Percentiles rank a stretch among this genome's conserved stretches.
phyloP scores from a whole-genome alignment of 2,888 invertebrate species.

The Machimus atricapillus region DNA sequence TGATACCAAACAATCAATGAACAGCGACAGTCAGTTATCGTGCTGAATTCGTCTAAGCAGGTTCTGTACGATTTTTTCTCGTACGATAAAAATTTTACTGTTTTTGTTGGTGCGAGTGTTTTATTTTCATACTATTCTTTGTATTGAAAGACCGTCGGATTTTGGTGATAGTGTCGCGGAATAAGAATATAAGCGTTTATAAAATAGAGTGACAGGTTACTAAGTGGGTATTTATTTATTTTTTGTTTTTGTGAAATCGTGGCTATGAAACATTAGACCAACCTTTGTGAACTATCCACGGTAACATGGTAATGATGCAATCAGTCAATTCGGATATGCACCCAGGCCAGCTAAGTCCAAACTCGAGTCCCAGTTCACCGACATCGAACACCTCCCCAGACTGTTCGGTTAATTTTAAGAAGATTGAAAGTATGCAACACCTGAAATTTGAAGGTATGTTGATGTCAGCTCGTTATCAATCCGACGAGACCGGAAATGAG shows the following conservation, averaged over 20 bases:
- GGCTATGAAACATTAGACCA: background rate
- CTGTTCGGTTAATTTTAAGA: slow-evolving; percentile 33
- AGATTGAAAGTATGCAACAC: slow-evolving; percentile 44
- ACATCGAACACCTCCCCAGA: slow-evolving; percentile 59
- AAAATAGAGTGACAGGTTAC: background rate
- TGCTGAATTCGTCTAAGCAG: slow-evolving; percentile 46
- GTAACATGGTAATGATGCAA: slow-evolving; percentile 62
- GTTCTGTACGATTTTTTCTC: slow-evolving; percentile 39
- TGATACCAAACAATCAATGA: slow-evolving; percentile 24
- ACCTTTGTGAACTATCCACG: background rate
- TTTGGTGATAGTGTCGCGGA: background rate
- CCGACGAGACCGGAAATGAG: background rate
- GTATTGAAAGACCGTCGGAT: background rate
- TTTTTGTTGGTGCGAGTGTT: background rate
- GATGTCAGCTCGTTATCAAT: slow-evolving; percentile 40
- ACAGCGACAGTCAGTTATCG: slow-evolving; percentile 46
- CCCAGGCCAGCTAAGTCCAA: slow-evolving; percentile 59
- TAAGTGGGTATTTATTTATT: background rate
- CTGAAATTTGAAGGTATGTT: slow-evolving; percentile 46
- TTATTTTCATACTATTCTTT: background rate
- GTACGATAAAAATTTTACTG: background rate
- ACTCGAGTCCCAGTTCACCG: slow-evolving; percentile 61
- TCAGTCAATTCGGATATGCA: slow-evolving; percentile 56
- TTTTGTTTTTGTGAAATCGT: background rate
- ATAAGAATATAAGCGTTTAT: background rate